phyloP scores from a whole-genome alignment of 2,113 vertebrate genomes.

The Piaya cayana region DNA sequence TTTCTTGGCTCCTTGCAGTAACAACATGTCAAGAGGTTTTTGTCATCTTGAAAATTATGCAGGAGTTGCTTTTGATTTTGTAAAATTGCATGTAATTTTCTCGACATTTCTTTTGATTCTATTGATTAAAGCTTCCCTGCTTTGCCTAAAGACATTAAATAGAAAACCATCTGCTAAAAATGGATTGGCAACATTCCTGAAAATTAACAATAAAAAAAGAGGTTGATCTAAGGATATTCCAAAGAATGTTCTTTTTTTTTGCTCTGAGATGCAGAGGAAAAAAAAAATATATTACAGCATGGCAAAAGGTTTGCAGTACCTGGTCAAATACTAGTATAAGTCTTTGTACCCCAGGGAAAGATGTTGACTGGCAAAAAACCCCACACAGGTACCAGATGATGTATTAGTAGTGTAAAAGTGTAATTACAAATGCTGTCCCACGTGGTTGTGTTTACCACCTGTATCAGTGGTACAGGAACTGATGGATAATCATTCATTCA shows the following conservation, averaged over 20 bases:
- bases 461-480: background rate
- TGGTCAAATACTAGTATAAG: background rate
- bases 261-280: background rate
- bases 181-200: slow-evolving; percentile 57
- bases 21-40: slow-evolving; percentile 69
- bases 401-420: too few relatives aligned
- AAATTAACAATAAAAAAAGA: slow-evolving; percentile 2
- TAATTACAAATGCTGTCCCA: too few relatives aligned
- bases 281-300: background rate
- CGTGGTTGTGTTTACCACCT: background rate
- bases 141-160: slow-evolving; percentile 64
- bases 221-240: slow-evolving; percentile 38
- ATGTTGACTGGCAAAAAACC: background rate
- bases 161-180: slow-evolving; percentile 64
- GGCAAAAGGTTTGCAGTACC: background rate
- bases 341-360: accelerated
- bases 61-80: slow-evolving; percentile 70
- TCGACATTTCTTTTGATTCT: slow-evolving; percentile 65
- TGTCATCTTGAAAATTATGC: slow-evolving; percentile 62
- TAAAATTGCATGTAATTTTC: slow-evolving; percentile 62
- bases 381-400: background rate
- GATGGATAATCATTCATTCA: background rate
- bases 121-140: slow-evolving; percentile 77
- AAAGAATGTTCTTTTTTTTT: slow-evolving; percentile 37
- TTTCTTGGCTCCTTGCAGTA: slow-evolving; percentile 28